These are phyloP conservation scores for Dryas iulia DNA, from an alignment of 1,140 invertebrate genomes.

Conservation along the genomic window DNA sequence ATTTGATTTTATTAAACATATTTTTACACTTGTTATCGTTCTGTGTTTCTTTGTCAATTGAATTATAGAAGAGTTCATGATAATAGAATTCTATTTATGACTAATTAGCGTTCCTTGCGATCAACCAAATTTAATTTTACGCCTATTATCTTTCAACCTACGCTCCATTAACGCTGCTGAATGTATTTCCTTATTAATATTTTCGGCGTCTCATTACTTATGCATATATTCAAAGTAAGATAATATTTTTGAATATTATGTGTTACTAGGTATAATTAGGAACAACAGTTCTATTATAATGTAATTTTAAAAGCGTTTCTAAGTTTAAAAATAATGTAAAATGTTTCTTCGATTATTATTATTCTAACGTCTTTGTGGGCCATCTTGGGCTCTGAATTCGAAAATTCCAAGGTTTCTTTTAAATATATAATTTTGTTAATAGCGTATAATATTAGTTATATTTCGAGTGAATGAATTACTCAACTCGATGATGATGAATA, in stretches of 20 bases:
- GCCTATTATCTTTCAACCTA: constrained; percentile 23
- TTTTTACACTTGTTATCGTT: too few relatives aligned
- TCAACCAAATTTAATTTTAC: constrained; percentile 28
- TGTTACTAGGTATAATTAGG: background rate
- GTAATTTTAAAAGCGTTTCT: too few relatives aligned
- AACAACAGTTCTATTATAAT: background rate
- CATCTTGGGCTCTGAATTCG: too few relatives aligned
- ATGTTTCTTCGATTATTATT: too few relatives aligned
- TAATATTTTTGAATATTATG: background rate
- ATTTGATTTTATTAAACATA: too few relatives aligned
- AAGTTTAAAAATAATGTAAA: too few relatives aligned
- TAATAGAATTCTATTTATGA: background rate
- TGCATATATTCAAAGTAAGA: background rate
- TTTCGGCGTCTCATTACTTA: constrained; percentile 10
- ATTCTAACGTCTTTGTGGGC: too few relatives aligned
- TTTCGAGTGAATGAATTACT: background rate
- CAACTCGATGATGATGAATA: background rate
- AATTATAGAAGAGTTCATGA: background rate
- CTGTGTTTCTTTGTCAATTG: too few relatives aligned
- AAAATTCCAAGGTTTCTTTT: too few relatives aligned
- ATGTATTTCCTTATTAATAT: constrained; percentile 23
- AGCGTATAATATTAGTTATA: background rate
- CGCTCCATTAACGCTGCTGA: constrained; percentile 21
- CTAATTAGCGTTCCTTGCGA: background rate
- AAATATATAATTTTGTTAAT: background rate